phyloP scores from a whole-genome alignment of 1,140 invertebrate genomes.

The Plodia interpunctella region DNA sequence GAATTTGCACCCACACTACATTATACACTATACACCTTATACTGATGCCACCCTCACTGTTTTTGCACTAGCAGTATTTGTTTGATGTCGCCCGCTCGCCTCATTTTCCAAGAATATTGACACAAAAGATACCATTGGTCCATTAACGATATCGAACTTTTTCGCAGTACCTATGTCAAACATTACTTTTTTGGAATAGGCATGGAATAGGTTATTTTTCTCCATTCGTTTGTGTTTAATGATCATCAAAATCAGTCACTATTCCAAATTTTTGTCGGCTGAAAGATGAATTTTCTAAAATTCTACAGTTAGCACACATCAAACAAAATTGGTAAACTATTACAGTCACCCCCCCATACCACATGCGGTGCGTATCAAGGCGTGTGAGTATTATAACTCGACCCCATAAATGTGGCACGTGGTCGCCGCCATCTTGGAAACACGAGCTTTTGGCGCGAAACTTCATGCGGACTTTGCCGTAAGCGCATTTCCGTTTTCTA shows the following conservation, averaged over 20 bases:
- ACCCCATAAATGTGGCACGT: constrained; percentile 35
- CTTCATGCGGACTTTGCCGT: background rate
- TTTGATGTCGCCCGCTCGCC: constrained; percentile 17
- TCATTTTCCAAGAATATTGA: constrained; percentile 13
- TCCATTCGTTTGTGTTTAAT: no score
- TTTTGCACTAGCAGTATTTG: constrained; percentile 25
- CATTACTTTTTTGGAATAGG: no score
- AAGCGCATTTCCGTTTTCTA: no score
- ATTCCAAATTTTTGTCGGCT: no score
- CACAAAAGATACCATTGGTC: background rate
- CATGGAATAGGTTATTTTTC: no score
- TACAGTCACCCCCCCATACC: no score
- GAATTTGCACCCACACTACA: constrained; percentile 67
- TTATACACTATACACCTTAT: constrained; percentile 25
- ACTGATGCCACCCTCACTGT: constrained; percentile 30
- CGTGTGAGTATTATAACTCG: background rate
- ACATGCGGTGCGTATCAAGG: background rate
- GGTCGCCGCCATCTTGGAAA: constrained; percentile 49
- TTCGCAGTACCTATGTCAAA: no score
- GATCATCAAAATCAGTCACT: no score
- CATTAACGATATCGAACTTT: background rate
- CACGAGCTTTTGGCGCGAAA: constrained; percentile 48
- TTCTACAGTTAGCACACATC: no score
- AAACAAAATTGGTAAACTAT: no score
- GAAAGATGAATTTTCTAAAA: no score